These are phyloP conservation scores for Aspidoscelis tigris DNA, from an alignment of 2,113 vertebrate genomes.

Conservation along the genomic window DNA sequence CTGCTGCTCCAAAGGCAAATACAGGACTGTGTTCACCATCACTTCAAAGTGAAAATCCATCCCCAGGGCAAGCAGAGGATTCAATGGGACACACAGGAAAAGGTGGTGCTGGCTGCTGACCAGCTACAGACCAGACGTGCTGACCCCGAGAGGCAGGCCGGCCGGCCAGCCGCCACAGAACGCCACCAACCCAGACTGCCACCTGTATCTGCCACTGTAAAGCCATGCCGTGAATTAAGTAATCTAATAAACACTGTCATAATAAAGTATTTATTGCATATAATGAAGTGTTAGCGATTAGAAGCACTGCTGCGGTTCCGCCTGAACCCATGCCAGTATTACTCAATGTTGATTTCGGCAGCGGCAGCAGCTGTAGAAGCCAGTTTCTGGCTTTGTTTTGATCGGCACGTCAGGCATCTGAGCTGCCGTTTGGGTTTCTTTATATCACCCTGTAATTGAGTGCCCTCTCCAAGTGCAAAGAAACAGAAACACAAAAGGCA, in stretches of 20 bases:
- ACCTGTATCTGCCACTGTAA: slow-evolving; percentile 53
- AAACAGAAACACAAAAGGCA: slow-evolving; percentile 46
- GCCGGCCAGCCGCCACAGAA: background rate
- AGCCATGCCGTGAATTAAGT: slow-evolving; percentile 60
- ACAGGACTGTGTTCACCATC: background rate
- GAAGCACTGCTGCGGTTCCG: slow-evolving; percentile 70
- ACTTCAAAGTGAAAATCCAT: too few species aligned
- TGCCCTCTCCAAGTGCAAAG: slow-evolving; percentile 70
- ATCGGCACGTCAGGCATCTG: slow-evolving; percentile 70
- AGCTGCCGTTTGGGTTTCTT: slow-evolving; percentile 68
- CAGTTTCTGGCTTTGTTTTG: slow-evolving; percentile 70
- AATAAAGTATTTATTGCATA: slow-evolving; percentile 75
- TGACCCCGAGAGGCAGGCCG: background rate
- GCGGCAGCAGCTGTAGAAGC: slow-evolving; percentile 64
- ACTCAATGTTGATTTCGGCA: slow-evolving; percentile 71
- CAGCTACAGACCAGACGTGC: background rate
- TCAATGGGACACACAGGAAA: background rate
- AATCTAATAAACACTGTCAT: slow-evolving; percentile 73
- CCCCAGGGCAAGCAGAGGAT: too few species aligned
- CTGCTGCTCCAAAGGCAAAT: background rate
- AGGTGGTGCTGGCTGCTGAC: too few species aligned
- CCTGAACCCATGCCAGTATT: slow-evolving; percentile 73
- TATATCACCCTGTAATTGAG: slow-evolving; percentile 71
- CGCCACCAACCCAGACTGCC: slow-evolving; percentile 54
- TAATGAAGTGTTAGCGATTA: slow-evolving; percentile 76